A percentile compares a stretch with the other conserved stretches of the same genome.
phyloP scores from a whole-genome alignment of 2,797 vertebrate genomes.

The Schizopygopsis malacanthus region DNA sequence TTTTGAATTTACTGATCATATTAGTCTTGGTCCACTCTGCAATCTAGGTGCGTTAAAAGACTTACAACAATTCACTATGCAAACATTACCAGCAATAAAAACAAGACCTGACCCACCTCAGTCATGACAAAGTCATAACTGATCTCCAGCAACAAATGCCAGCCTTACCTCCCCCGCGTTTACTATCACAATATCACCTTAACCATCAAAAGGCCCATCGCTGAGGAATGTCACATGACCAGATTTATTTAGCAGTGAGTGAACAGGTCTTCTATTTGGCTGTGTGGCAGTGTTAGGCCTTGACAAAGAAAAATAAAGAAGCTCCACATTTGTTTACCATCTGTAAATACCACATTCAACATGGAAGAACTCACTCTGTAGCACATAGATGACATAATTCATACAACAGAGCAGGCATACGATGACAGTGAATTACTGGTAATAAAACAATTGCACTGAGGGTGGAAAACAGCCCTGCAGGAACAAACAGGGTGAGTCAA shows the following conservation, averaged over 20 bases:
- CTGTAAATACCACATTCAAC: conserved; percentile 63
- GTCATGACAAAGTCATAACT: background rate
- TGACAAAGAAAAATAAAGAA: background rate
- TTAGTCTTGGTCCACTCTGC: background rate
- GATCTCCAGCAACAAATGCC: background rate
- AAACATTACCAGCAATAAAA: conserved; percentile 21
- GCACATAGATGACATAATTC: background rate
- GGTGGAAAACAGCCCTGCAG: too few species aligned
- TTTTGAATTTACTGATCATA: background rate
- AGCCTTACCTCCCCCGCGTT: background rate
- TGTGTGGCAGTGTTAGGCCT: conserved; percentile 15
- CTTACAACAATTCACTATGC: background rate
- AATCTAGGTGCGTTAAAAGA: conserved; percentile 14
- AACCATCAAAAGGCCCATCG: background rate
- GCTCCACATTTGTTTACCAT: conserved; percentile 64
- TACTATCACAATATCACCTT: background rate
- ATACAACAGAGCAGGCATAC: background rate
- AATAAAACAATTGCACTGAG: too few species aligned
- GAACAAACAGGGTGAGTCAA: too few species aligned
- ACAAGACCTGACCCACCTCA: background rate
- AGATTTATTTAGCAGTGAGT: background rate
- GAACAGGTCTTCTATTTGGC: conserved; percentile 3
- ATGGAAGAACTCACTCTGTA: conserved; percentile 7
- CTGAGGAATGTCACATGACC: conserved; percentile 32
- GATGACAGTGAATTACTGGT: too few species aligned